Evolutionary conservation across 2,888 invertebrate genomes (phyloP), one percentile per base, ranked within the genome.

Genomic region (Tinea pellionella): DNA sequence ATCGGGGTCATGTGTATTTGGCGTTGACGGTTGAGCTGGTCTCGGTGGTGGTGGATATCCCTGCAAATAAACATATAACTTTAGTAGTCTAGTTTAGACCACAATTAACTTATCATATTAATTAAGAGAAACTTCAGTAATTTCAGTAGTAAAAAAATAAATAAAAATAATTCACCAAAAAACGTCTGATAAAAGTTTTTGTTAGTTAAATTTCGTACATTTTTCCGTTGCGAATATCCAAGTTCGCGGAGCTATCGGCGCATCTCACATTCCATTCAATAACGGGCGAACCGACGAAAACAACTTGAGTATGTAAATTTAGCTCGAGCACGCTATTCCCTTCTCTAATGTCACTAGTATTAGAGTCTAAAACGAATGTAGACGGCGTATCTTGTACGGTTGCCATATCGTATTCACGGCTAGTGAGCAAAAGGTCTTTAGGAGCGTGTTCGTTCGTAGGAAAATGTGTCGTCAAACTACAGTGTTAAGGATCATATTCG

Each of bases 1-100:
- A 77, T 93, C 93, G 65, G 93, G 93, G 75, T 91, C 92, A 78
- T 93, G 93, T 70, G 93, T 90, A 80, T 93, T 93, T 66, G 93
- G 93, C 66, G 93, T 93, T 72, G 93, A 93, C 71, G 93, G 90
- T 78, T 92, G 92, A 66, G 92, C 89, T 64, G 92, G 93, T 79
- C 93, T 88, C 66, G 89, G 91, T 64, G 92, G 92, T 67, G 92
- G 91, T 68, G 92, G 91, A 77, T 92, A 92, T 69, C 90, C 90
- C 91, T 92, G 89, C 53, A 24, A 24, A 24, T 24, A 24, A 24
- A n/a, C n/a, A n/a, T 24, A 24, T 6, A 24, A 3, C 24, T 6
- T 24, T 24, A n/a, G n/a, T n/a, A n/a, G n/a, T n/a, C n/a, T n/a
- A n/a, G n/a, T n/a, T n/a, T n/a, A n/a, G n/a, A n/a, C n/a, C n/a